Base-by-base conservation (phyloP, 2,113 vertebrate species). In the Odobenus rosmarus region DNA sequence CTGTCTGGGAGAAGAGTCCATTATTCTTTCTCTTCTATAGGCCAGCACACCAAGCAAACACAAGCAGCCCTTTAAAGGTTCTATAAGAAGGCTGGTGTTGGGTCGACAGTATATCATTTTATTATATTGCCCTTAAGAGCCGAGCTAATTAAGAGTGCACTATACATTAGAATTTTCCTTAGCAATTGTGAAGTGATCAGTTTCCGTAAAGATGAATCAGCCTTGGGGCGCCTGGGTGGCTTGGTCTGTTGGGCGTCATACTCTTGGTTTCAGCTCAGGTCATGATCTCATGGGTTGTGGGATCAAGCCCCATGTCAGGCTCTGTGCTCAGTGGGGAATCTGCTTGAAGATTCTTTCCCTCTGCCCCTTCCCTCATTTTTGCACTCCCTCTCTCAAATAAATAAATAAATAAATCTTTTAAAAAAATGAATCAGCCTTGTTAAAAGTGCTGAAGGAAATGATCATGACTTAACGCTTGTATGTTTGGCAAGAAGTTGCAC, bases 191-290 rank as follows among this genome's bases (percentile, higher is more conserved):
- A 93, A 79, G 88, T 74, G 24, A 80, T 85, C n/a, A 4, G 21
- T 82, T 91, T 95, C 87, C 80, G 83, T 86, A 69, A 92, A 96
- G 69, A 92, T 95, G 80, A 92, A 51, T 80, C 67, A 69, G 67
- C 33, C 18, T 69, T 36, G 67, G 67, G 67, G 18, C 0, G 26
- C 4, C 61, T 62, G 61, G 26, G 12, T 28, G 61, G 61, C 26
- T 62, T 26, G 28, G 61, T 62, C 61, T 28, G 61, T 62, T 28
- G 61, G 61, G 61, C 26, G 7, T 13, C 61, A 4, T 11, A 62
- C 61, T 62, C 61, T 62, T 69, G 67, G 16, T 69, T 69, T n/a
- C 33, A 1, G 64, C 33, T 69, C 67, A n/a, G 33, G 33, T 69
- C 67, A 69, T 69, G 67, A 69, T 36, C 33, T 69, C 67, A 69